These are phyloP conservation scores for Chrysemys picta DNA, from an alignment of 2,113 vertebrate species.

Conservation along the genomic window DNA sequence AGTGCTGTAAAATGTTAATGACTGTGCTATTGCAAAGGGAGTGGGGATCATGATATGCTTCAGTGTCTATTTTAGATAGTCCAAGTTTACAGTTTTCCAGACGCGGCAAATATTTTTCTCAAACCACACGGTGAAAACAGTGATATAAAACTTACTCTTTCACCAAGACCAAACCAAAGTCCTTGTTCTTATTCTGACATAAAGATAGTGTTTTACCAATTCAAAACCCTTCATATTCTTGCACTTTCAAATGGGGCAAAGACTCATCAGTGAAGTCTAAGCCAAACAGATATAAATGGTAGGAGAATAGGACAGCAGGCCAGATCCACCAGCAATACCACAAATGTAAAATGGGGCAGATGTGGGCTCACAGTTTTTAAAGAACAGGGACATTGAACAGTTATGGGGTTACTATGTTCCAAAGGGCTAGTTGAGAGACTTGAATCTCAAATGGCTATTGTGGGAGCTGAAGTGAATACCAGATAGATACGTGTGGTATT, in stretches of 20 bases:
- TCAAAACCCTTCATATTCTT: neutral
- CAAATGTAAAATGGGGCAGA: neutral
- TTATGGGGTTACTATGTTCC: neutral
- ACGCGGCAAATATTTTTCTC: slow-evolving; percentile 2
- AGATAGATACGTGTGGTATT: neutral
- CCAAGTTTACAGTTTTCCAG: neutral
- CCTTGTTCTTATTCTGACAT: neutral
- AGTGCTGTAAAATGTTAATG: slow-evolving; percentile 19
- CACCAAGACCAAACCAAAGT: neutral
- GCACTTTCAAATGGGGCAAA: neutral
- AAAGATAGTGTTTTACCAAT: neutral
- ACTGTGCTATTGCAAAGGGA: neutral
- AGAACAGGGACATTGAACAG: neutral
- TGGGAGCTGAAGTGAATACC: neutral
- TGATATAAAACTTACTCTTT: neutral
- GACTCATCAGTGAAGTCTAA: neutral
- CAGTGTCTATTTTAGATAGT: neutral
- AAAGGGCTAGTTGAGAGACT: neutral
- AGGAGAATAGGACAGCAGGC: neutral
- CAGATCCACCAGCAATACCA: neutral
- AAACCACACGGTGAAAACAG: neutral
- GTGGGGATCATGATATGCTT: neutral
- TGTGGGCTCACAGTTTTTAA: neutral
- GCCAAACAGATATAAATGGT: neutral
- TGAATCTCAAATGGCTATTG: neutral